Percentiles rank a stretch among this genome's conserved stretches.
Evolutionary conservation across 2,113 vertebrate species (phyloP).

Genomic region (Peromyscus polionotus): DNA sequence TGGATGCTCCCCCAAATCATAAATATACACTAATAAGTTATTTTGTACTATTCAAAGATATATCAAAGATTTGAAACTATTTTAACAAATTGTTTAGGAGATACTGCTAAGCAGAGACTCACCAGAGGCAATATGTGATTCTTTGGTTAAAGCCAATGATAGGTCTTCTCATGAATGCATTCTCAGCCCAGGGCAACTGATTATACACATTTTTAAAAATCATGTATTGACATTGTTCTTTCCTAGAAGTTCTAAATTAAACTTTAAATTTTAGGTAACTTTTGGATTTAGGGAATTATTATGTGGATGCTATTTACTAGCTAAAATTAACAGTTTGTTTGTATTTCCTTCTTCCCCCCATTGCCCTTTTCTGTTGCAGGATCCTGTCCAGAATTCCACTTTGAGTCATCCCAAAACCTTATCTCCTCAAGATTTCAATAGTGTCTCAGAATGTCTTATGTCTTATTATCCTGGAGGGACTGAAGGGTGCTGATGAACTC

Average conservation of each 20-base stretch:
- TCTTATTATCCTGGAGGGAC: background rate
- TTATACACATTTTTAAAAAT: background rate
- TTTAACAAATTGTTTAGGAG: background rate
- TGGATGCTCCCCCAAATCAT: background rate
- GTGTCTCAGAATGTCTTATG: background rate
- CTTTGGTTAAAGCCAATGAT: background rate
- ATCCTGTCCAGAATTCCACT: no score
- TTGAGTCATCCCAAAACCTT: background rate
- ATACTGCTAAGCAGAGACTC: background rate
- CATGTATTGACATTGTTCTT: background rate
- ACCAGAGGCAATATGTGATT: background rate
- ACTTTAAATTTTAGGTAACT: background rate
- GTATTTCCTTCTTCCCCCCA: background rate
- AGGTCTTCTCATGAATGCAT: background rate
- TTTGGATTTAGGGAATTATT: conserved; percentile 5
- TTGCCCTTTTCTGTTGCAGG: background rate
- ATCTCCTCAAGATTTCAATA: background rate
- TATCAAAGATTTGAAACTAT: background rate
- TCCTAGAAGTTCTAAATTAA: background rate
- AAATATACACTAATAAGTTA: background rate
- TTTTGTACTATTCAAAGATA: background rate
- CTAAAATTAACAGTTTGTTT: background rate
- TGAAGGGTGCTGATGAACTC: background rate
- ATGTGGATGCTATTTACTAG: background rate
- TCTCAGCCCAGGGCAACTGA: background rate